These are phyloP conservation scores for Cheilosia vulpina DNA, from an alignment of 2,888 invertebrate species.

Conservation along the genomic window DNA sequence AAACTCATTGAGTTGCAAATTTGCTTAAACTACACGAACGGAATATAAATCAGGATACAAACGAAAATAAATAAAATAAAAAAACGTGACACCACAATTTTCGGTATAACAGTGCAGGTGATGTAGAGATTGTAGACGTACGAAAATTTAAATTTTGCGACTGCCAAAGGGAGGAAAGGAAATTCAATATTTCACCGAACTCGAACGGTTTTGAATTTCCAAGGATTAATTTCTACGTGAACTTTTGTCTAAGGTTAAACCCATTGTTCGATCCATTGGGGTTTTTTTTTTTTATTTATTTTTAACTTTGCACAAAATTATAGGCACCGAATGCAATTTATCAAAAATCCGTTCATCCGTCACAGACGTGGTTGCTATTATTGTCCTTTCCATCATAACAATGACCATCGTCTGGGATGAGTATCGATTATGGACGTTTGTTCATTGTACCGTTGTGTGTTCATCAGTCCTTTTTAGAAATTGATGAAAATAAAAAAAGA, in stretches of 20 bases:
- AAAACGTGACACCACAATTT: constrained; percentile 45
- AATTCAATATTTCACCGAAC: constrained; percentile 68
- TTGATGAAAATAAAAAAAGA: constrained; percentile 23
- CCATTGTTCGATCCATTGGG: background rate
- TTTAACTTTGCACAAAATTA: constrained; percentile 37
- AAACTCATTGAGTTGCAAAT: constrained; percentile 72
- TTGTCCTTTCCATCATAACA: background rate
- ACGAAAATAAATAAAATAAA: background rate
- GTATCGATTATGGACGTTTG: constrained; percentile 42
- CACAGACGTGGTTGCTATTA: constrained; percentile 18
- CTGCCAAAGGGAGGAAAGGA: constrained; percentile 4
- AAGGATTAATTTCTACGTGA: constrained; percentile 61
- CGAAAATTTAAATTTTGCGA: background rate
- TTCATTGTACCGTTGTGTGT: constrained; percentile 4
- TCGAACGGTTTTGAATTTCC: constrained; percentile 63
- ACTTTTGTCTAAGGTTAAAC: constrained; percentile 38
- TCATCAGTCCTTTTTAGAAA: constrained; percentile 38
- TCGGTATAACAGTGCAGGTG: constrained; percentile 24
- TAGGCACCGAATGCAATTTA: constrained; percentile 8
- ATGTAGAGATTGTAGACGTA: background rate
- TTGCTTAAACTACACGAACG: constrained; percentile 39
- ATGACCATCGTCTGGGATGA: constrained; percentile 53
- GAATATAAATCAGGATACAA: constrained; percentile 67
- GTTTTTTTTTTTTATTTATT: constrained; percentile 6
- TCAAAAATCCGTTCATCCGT: constrained; percentile 26